phyloP scores from a whole-genome alignment of 2,113 vertebrate genomes.

The Pitta sordida region DNA sequence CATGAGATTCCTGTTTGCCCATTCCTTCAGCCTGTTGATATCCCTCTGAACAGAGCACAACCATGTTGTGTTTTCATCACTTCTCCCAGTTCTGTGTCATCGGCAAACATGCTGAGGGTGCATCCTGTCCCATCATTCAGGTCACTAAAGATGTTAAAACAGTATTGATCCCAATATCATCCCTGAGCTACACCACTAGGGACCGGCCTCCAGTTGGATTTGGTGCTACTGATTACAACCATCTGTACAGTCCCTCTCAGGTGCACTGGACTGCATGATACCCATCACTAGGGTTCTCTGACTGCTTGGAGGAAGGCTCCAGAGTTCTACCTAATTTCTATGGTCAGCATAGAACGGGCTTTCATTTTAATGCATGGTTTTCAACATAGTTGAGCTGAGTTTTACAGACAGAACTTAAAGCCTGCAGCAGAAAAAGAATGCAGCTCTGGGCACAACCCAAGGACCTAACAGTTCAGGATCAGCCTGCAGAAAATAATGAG shows the following conservation, averaged over 20 bases:
- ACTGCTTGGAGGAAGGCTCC: not conserved
- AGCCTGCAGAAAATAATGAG: not conserved
- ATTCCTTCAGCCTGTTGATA: not conserved
- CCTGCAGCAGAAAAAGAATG: not conserved
- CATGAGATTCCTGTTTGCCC: not conserved
- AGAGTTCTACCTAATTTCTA: not conserved
- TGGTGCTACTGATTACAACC: not conserved
- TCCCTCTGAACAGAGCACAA: not conserved
- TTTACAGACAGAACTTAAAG: not conserved
- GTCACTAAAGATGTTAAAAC: not conserved
- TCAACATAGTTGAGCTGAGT: not conserved
- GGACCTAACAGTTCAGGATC: not conserved
- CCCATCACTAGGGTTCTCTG: not conserved
- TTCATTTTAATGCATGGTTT: not conserved
- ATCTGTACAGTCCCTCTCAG: not conserved
- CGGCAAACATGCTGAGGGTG: not conserved
- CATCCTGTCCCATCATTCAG: not conserved
- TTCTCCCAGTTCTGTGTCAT: not conserved
- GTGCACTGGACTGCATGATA: not conserved
- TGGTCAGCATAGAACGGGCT: not conserved
- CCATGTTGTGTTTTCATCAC: not conserved
- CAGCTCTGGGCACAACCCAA: not conserved
- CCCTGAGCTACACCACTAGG: accelerated
- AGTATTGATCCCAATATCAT: not conserved
- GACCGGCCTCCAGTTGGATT: not conserved